Base-by-base conservation (phyloP, 2,113 vertebrate genomes). In the Talpa occidentalis region DNA sequence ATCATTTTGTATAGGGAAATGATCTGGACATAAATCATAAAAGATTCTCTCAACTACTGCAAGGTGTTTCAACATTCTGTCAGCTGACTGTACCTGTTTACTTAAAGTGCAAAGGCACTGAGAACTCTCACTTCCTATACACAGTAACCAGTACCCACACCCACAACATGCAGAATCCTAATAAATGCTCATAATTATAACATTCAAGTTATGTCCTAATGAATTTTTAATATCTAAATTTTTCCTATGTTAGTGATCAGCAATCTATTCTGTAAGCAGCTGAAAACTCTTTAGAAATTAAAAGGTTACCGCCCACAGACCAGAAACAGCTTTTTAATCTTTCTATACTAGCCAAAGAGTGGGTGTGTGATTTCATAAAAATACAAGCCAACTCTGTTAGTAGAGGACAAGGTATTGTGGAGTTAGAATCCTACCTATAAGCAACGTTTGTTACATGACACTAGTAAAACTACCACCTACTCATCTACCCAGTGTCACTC, bases 291-390 rank as follows among this genome's bases (percentile, higher is more conserved):
- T 91, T 80, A 91, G 91, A 95, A 97, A 96, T 95, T 78, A 97
- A 97, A 97, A 97, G 96, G 93, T 96, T 95, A 93, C 96, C 94
- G 7, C 96, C 92, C 95, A 97, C 92, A 93, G 88, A 88, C 92
- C 90, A 97, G 86, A 91, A 95, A 72, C 84, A 96, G 94, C 62
- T 95, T 97, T 97, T 93, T 78, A 92, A 96, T 97, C 86, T 93
- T 97, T 95, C 93, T 94, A 93, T 77, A 96, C 96, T 96, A 97
- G 93, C 94, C 91, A 92, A 30, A 79, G 81, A 94, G 87, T 96
- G 91, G 93, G 90, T 95, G 87, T 93, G 52, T 74, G 84, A 94
- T 69, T 95, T 95, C 47, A 87, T 90, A 97, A 93, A 70, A 67
- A 82, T 10, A 69, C 8, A 88, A 95, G 66, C 74, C 92, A 92